Conservation (phyloP, 1,140 invertebrate genomes). For the Augochlora pura region DNA sequence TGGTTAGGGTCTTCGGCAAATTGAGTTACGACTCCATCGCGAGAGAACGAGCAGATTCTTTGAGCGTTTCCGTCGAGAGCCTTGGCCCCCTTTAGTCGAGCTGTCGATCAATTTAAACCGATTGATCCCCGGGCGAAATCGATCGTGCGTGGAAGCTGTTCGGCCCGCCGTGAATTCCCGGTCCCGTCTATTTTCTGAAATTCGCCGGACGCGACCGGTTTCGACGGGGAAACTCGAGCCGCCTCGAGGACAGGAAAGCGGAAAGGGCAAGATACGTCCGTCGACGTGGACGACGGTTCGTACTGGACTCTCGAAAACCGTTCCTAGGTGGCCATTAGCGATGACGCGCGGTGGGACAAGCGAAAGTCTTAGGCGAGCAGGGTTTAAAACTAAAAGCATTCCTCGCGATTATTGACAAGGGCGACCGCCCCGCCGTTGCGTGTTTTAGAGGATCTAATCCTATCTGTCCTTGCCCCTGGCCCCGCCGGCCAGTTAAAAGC, state of each 20-base stretch:
- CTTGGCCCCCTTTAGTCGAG: not conserved
- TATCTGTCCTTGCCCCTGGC: constrained; percentile 12
- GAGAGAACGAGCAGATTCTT: constrained; percentile 8
- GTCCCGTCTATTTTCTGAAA: not conserved
- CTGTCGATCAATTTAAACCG: constrained; percentile 17
- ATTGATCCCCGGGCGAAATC: not conserved
- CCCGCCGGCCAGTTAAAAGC: constrained; percentile 54
- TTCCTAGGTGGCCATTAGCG: constrained; percentile 52
- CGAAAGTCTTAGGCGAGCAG: constrained; percentile 24
- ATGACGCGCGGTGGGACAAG: constrained; percentile 38
- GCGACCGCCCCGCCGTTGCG: constrained; percentile 48
- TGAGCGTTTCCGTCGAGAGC: not conserved
- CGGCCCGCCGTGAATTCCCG: not conserved
- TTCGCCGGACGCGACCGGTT: not conserved
- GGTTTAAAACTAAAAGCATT: constrained; percentile 67
- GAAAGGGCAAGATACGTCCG: constrained; percentile 21
- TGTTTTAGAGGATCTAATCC: constrained; percentile 30
- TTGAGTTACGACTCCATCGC: constrained; percentile 48
- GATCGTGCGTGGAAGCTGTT: not conserved
- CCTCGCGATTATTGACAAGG: constrained; percentile 65
- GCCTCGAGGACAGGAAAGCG: not conserved
- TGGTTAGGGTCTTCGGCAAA: constrained; percentile 60
- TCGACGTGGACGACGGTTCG: constrained; percentile 50
- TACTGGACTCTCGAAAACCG: constrained; percentile 30
- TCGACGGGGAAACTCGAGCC: not conserved